These are phyloP conservation scores for Heliocidaris erythrogramma DNA, from an alignment of 35 echinoderm and acorn worm genomes.

Conservation along the genomic window DNA sequence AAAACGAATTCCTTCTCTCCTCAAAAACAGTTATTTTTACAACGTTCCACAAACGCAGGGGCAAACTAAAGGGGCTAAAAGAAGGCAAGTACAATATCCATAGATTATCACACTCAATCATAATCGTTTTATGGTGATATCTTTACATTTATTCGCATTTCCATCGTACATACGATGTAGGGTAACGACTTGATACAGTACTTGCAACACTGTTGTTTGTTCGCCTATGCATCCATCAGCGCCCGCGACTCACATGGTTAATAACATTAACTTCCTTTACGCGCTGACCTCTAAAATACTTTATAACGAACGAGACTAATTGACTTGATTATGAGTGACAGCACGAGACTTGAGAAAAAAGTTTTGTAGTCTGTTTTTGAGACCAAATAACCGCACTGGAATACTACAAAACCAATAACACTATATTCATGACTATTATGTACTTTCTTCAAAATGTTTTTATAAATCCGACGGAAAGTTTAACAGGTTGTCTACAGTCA, in stretches of 20 bases:
- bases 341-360: not conserved
- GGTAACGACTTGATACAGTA: not conserved
- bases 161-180: not conserved
- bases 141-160: not conserved
- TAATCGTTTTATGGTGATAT: not conserved
- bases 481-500: too few relatives aligned
- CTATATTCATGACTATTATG: too few relatives aligned
- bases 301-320: slow-evolving; percentile 50
- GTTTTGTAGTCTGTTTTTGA: not conserved
- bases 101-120: not conserved
- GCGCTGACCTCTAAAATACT: slow-evolving; percentile 34
- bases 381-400: not conserved
- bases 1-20: too few relatives aligned
- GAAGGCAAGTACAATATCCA: not conserved
- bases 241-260: not conserved
- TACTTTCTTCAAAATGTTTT: too few relatives aligned
- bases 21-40: too few relatives aligned
- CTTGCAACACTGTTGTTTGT: not conserved
- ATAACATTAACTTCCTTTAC: slow-evolving; percentile 38
- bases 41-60: not conserved
- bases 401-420: too few relatives aligned
- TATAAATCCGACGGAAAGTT: too few relatives aligned
- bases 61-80: not conserved
- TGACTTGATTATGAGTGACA: slow-evolving; percentile 49
- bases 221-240: not conserved